Evolutionary conservation across 1,140 invertebrate genomes (phyloP), one percentile per base, ranked within the genome.

Genomic region (Watersipora subatra): DNA sequence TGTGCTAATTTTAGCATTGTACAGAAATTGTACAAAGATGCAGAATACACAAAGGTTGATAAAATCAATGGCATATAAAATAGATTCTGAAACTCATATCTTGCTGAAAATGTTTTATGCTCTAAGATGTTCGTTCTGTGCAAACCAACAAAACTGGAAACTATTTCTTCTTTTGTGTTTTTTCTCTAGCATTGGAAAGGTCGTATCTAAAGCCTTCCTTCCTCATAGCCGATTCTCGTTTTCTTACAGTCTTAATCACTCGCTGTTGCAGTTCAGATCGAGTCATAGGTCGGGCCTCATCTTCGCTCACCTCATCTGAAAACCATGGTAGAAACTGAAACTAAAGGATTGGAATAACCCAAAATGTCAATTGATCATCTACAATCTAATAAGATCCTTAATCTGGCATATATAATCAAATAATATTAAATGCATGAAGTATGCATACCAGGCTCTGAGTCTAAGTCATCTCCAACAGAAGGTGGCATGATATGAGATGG

Each of bases 161-260:
- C n/a, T n/a, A 46, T 27, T 68, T 68, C n/a, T 70, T 68, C 69
- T 78, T 77, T 29, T 70, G 69, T 61, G 69, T 68, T 67, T 78
- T 78, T 61, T 76, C 74, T 62, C 73, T 64, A 1, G 73, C 72
- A 20, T 74, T 73, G 19, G 73, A 72, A 28, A 79, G 64, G 65
- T 78, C 78, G 65, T 78, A 79, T 67, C 73, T 72, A 62, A 72
- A 71, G 7, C 71, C 75, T 56, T 78, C 73, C 64, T 74, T 75
- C 29, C 66, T 70, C 24, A 74, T 76, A 1, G 75, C 76, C 15
- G 70, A 71, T 68, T 80, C 78, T 56, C 78, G 70, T 68, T 78
- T 78, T 63, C 73, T 71, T 3, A 79, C 78, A 1, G 78, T 77
- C 62, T 78, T 78, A 70, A 80, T 75, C 7, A 78, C 78, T 68